These are phyloP conservation scores for Zaprionus nigranus DNA, from an alignment of 1,140 invertebrate genomes.

Conservation along the genomic window DNA sequence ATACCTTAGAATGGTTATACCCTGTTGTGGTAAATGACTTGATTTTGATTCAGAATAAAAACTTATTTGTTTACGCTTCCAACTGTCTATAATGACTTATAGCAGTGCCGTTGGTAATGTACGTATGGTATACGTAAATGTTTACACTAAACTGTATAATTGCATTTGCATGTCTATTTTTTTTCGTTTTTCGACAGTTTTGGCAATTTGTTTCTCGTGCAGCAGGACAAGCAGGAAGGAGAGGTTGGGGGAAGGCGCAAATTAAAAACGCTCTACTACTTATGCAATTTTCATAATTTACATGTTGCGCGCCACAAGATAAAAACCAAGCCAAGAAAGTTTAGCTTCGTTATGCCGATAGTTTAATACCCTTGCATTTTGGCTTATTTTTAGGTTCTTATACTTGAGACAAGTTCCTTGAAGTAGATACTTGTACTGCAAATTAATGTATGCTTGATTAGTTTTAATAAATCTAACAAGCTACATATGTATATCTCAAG, in stretches of 20 bases:
- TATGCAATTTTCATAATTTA: constrained; percentile 80
- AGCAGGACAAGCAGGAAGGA: not conserved
- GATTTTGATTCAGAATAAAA: no score
- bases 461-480: no score
- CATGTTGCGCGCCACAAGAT: constrained; percentile 48
- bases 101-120: no score
- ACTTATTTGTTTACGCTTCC: not conserved
- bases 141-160: constrained; percentile 45
- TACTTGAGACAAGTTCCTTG: no score
- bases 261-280: constrained; percentile 79
- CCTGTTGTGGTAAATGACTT: no score
- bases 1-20: no score
- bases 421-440: no score
- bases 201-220: constrained; percentile 48
- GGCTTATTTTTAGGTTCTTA: no score
- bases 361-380: not conserved
- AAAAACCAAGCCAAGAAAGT: not conserved
- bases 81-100: not conserved
- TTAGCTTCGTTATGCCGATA: not conserved
- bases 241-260: constrained; percentile 31
- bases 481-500: no score
- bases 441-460: no score
- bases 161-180: constrained; percentile 65
- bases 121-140: constrained; percentile 38
- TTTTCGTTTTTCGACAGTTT: constrained; percentile 57